Conservation (phyloP, 1,140 invertebrate species). For the Caenorhabditis briggsae region DNA sequence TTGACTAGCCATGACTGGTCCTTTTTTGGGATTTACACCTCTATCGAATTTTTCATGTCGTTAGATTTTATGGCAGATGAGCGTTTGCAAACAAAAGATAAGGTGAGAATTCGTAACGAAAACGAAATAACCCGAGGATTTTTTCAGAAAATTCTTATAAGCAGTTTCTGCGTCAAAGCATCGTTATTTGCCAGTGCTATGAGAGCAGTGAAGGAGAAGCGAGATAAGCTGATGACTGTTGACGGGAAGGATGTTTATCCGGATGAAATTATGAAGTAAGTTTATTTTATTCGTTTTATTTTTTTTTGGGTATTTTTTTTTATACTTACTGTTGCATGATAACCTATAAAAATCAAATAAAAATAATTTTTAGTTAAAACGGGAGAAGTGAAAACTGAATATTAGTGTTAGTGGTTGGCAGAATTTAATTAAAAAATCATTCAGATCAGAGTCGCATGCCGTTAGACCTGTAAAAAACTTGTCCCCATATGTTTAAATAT, state of each 20-base stretch:
- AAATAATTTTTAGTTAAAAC: no score
- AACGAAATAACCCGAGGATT: not conserved
- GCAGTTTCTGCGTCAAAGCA: not conserved
- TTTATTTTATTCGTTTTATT: not conserved
- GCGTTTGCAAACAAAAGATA: not conserved
- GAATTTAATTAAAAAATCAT: no score
- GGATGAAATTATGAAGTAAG: slow-evolving; percentile 1
- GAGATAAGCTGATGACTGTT: not conserved
- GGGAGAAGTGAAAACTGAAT: no score
- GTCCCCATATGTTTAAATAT: no score
- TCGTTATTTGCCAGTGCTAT: slow-evolving; percentile 1
- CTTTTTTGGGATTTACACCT: slow-evolving; percentile 22
- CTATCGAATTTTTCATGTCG: slow-evolving; percentile 23
- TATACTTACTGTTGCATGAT: not conserved
- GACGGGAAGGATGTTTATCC: not conserved
- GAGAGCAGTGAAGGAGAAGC: slow-evolving; percentile 10
- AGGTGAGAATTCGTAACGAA: not conserved
- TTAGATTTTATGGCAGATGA: slow-evolving; percentile 4
- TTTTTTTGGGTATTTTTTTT: not conserved
- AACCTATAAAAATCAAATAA: no score
- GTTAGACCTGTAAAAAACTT: no score
- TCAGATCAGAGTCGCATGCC: no score
- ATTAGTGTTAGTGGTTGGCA: no score
- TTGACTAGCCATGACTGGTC: slow-evolving; percentile 2
- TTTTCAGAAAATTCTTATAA: not conserved